Conservation (phyloP, 2,888 invertebrate species). For the Teinopalpus imperialis region DNA sequence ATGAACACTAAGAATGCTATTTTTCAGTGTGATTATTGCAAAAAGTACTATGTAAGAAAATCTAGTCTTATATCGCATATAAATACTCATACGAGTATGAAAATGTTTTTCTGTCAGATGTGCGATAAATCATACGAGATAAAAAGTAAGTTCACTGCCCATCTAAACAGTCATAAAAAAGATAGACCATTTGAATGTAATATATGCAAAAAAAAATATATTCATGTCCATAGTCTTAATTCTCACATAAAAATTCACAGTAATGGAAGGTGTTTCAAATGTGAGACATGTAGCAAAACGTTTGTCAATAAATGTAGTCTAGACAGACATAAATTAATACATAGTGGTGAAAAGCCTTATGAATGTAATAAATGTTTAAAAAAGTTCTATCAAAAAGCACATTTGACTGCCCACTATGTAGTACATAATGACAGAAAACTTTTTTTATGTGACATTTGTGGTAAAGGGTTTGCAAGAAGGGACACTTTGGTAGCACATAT, state of each 20-base stretch:
- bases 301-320: conserved; percentile 25
- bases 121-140: conserved; percentile 14
- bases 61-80: conserved; percentile 4
- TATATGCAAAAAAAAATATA: conserved; percentile 26
- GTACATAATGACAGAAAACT: conserved; percentile 20
- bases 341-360: conserved; percentile 12
- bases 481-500: conserved; percentile 25
- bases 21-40: conserved; percentile 11
- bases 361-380: conserved; percentile 24
- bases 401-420: conserved; percentile 21
- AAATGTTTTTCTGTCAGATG: neutral
- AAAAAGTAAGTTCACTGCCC: conserved; percentile 20
- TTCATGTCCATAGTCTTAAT: conserved; percentile 18
- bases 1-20: too few species aligned
- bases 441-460: conserved; percentile 29
- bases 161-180: conserved; percentile 19
- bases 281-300: conserved; percentile 25
- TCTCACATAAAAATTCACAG: conserved; percentile 22
- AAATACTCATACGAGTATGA: neutral
- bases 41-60: conserved; percentile 3
- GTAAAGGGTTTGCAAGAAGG: conserved; percentile 26
- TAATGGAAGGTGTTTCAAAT: conserved; percentile 7
- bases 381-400: conserved; percentile 26
- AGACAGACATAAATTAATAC: conserved; percentile 25
- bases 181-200: conserved; percentile 14